Evolutionary conservation across 1,140 invertebrate species (phyloP), one percentile per base, ranked within the genome.

Genomic region (Ditylenchus dipsaci): DNA sequence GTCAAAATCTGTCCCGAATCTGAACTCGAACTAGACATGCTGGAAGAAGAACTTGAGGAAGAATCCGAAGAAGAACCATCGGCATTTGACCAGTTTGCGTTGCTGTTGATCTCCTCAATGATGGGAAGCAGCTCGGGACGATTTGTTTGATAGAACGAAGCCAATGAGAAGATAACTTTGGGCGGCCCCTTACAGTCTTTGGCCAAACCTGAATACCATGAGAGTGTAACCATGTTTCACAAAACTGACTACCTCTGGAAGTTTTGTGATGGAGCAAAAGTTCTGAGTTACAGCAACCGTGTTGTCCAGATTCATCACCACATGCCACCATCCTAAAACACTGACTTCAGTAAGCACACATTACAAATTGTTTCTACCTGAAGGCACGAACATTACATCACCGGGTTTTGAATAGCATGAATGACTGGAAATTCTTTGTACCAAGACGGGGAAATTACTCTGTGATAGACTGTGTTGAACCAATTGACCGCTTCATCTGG

Each of bases 281-380:
- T 98, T 98, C 84, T 98, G 95, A 0, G 95, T 98, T 0, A 98
- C 91, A 43, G 95, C 95, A 62, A 97, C 89, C 0, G 95, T 97
- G 68, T 91, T 89, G 76, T 96, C 92, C 60, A 97, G 85, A 86
- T 98, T 98, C 8, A 98, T 85, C 19, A 98, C 95, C 43, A 98
- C 95, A 85, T 98, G 95, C 95, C 95, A 98, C 85, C 86, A 86
- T 5, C 85, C 92, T 26, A 91, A 92, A n/a, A n/a, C n/a, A n/a
- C n/a, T n/a, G n/a, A n/a, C n/a, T n/a, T n/a, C n/a, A n/a, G n/a
- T n/a, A n/a, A n/a, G n/a, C n/a, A n/a, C n/a, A n/a, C n/a, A n/a
- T n/a, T n/a, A n/a, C n/a, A n/a, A n/a, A n/a, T n/a, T n/a, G n/a
- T n/a, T n/a, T 67, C 57, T 17, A 68, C 72, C 76, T 27, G 69